These are phyloP conservation scores for Brachionus calyciflorus DNA, from an alignment of 1,140 invertebrate genomes.

Conservation along the genomic window DNA sequence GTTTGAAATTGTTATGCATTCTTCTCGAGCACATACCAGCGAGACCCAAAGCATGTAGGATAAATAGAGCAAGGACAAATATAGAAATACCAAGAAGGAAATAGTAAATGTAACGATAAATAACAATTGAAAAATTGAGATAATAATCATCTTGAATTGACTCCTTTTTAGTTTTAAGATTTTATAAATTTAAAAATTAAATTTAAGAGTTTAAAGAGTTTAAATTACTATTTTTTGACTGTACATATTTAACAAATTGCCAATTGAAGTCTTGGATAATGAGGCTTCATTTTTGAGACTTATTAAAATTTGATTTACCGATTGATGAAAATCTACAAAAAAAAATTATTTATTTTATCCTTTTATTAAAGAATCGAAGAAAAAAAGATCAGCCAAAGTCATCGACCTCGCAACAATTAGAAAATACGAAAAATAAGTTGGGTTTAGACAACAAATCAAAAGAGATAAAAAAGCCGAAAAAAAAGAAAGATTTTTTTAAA, in stretches of 20 bases:
- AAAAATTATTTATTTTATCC: too few relatives aligned
- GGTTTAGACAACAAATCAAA: too few relatives aligned
- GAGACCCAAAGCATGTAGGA: slow-evolving; percentile 15
- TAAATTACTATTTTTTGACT: slow-evolving; percentile 27
- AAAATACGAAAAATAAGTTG: too few relatives aligned
- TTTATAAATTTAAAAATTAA: slow-evolving; percentile 5
- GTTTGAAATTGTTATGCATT: slow-evolving; percentile 35
- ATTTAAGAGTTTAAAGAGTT: too few relatives aligned
- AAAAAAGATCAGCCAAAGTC: too few relatives aligned
- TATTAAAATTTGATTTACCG: neutral
- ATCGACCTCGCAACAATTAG: too few relatives aligned
- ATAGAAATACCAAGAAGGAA: neutral
- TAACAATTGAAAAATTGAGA: neutral
- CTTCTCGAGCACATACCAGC: slow-evolving; percentile 28
- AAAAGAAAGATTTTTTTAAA: too few relatives aligned
- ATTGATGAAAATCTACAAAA: too few relatives aligned
- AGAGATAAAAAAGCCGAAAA: too few relatives aligned
- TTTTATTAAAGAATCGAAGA: too few relatives aligned
- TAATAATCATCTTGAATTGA: neutral
- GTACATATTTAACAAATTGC: neutral
- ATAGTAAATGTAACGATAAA: slow-evolving; percentile 26
- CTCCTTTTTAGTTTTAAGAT: neutral
- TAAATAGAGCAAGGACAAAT: slow-evolving; percentile 16
- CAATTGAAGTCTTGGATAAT: neutral
- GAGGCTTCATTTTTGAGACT: neutral